Evolutionary conservation across 2,797 vertebrate species (phyloP).

Genomic region (Neosalanx taihuensis): DNA sequence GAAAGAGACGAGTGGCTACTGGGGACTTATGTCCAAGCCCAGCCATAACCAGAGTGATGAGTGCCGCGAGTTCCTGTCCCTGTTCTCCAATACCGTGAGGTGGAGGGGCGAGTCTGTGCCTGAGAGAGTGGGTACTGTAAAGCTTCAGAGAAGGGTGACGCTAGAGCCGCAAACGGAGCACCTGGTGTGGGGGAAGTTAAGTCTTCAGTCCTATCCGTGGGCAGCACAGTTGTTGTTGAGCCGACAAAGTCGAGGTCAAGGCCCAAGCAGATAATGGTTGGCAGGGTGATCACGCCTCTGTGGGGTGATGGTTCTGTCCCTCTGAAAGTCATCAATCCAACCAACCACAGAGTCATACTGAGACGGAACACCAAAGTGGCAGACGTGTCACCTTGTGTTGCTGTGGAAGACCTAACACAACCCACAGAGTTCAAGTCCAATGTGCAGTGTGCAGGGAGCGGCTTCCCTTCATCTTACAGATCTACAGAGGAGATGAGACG

Average conservation of each 20-base stretch:
- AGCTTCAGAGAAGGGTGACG: constrained; percentile 4
- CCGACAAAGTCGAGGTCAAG: neutral
- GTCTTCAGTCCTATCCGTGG: neutral
- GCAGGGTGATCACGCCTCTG: constrained; percentile 14
- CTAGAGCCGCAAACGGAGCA: neutral
- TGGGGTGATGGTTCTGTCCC: constrained; percentile 29
- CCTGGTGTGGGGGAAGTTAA: constrained; percentile 2
- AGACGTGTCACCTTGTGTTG: constrained; percentile 24
- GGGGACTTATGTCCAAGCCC: neutral
- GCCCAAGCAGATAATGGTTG: constrained; percentile 3
- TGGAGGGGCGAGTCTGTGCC: constrained; percentile 5
- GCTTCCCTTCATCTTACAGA: too few relatives aligned
- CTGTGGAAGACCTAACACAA: constrained; percentile 4
- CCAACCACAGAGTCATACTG: neutral
- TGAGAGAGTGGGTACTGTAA: constrained; percentile 1
- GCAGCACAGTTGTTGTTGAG: constrained; percentile 1
- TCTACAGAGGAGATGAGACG: too few relatives aligned
- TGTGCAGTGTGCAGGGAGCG: too few relatives aligned
- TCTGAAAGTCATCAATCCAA: constrained; percentile 27
- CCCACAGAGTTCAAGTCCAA: too few relatives aligned
- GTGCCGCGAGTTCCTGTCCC: too few relatives aligned
- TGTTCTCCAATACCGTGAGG: constrained; percentile 1
- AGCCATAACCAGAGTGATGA: neutral
- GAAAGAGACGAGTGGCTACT: constrained; percentile 9
- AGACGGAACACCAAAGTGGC: constrained; percentile 21